phyloP scores from a whole-genome alignment of 2,888 invertebrate genomes.

The Octodonta nipae region DNA sequence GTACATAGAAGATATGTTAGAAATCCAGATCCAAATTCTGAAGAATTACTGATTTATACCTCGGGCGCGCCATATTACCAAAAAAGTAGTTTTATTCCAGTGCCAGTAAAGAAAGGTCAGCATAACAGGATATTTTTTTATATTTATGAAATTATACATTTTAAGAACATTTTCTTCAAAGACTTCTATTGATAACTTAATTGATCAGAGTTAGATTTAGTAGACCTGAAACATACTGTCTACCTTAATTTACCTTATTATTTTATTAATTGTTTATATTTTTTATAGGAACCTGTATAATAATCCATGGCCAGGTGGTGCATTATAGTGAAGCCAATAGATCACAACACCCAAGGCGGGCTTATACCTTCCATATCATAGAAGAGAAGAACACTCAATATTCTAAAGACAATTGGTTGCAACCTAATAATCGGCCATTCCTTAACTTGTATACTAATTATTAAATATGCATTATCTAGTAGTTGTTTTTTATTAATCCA shows the following conservation, averaged over 20 bases:
- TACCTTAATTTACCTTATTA: slow-evolving; percentile 2
- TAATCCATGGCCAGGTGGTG: slow-evolving; percentile 86
- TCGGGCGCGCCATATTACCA: slow-evolving; percentile 56
- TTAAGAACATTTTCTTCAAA: too few species aligned
- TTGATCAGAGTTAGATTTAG: too few species aligned
- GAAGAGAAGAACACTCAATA: slow-evolving; percentile 66
- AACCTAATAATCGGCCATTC: slow-evolving; percentile 56
- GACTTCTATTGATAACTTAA: too few species aligned
- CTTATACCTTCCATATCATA: slow-evolving; percentile 89
- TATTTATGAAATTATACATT: too few species aligned
- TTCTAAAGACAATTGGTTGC: slow-evolving; percentile 76
- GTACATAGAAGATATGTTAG: slow-evolving; percentile 58
- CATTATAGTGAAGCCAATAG: slow-evolving; percentile 83
- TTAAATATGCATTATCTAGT: too few species aligned
- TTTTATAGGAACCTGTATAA: slow-evolving; percentile 61
- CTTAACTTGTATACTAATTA: slow-evolving; percentile 54
- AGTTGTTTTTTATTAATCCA: too few species aligned
- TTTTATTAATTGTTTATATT: too few species aligned
- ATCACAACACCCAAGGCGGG: slow-evolving; percentile 72
- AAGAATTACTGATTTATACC: slow-evolving; percentile 54
- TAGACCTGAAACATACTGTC: too few species aligned
- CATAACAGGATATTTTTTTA: too few species aligned
- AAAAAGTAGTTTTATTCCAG: slow-evolving; percentile 57
- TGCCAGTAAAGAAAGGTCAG: slow-evolving; percentile 73
- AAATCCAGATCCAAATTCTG: slow-evolving; percentile 51